Conservation (phyloP, 2,113 vertebrate genomes). For the Leptocoma aspasia region DNA sequence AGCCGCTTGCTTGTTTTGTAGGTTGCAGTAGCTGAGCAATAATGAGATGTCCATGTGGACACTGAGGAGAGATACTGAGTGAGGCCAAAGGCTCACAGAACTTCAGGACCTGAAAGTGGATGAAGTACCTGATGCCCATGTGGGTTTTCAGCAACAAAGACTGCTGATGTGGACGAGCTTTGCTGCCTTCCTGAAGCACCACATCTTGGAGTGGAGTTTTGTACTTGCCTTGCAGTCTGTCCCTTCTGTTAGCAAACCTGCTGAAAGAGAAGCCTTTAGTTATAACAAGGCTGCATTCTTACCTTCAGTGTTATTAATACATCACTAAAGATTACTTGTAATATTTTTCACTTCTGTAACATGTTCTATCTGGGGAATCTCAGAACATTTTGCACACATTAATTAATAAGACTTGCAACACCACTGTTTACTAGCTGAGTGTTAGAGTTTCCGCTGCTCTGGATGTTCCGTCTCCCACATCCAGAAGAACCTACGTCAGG, state of each 20-base stretch:
- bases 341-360: conserved; percentile 13
- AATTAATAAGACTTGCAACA: conserved; percentile 14
- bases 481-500: not conserved
- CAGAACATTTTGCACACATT: conserved; percentile 32
- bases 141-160: not conserved
- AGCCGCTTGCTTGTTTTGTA: not conserved
- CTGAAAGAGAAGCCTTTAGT: not conserved
- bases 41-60: not conserved
- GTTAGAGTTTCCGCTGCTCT: not conserved
- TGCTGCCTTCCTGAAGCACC: not conserved
- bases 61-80: not conserved
- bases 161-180: not conserved
- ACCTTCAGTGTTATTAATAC: not conserved
- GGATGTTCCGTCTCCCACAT: not conserved
- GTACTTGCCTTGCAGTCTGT: not conserved
- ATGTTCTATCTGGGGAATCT: not conserved
- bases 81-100: not conserved
- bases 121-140: not conserved
- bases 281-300: not conserved
- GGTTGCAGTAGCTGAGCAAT: not conserved
- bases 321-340: not conserved
- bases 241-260: not conserved
- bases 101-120: not conserved
- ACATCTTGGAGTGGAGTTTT: not conserved
- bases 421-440: not conserved